Base-by-base conservation (phyloP, 2,113 vertebrate species). In the Macrotis lagotis region DNA sequence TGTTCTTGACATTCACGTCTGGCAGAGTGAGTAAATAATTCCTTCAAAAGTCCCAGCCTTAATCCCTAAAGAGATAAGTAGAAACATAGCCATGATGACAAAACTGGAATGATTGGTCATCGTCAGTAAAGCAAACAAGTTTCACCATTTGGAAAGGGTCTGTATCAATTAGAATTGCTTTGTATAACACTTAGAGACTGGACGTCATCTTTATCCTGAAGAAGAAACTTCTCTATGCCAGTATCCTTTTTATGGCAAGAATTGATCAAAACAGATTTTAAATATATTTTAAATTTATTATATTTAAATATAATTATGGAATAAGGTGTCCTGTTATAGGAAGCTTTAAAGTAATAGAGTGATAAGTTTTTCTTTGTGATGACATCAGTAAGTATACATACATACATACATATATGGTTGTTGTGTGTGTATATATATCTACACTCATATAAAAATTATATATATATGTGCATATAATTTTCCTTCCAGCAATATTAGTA, bases 191-290 rank as follows among this genome's bases (percentile, higher is more conserved):
- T 97, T 95, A 95, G 92, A 92, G 96, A 96, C 96, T 94, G 95
- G 49, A 91, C 91, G 16, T 91, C 95, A 91, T 95, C 93, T 95
- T 90, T n/a, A 89, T 90, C 90, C 96, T 44, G 2, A 92, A 95
- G 74, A 94, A 96, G 19, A 90, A 92, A 90, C 51, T 94, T 90
- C 93, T 97, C 94, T 91, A 89, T 88, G 52, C 91, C 96, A 59
- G 0, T 95, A 96, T 97, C 95, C 50, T 97, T 97, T 51, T 97
- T 96, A 49, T 95, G 96, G 90, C 95, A 94, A 74, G 95, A 95
- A 25, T 97, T 93, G 89, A 96, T 97, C 96, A 48, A 96, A 95
- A 97, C 37, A 93, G 92, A 51, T 88, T 83, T 96, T 91, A 96
- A 97, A 96, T 92, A 95, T 93, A 51, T 52, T 53, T n/a, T n/a